Conservation (phyloP, 2,113 vertebrate species). For the Oncorhynchus kisutch region DNA sequence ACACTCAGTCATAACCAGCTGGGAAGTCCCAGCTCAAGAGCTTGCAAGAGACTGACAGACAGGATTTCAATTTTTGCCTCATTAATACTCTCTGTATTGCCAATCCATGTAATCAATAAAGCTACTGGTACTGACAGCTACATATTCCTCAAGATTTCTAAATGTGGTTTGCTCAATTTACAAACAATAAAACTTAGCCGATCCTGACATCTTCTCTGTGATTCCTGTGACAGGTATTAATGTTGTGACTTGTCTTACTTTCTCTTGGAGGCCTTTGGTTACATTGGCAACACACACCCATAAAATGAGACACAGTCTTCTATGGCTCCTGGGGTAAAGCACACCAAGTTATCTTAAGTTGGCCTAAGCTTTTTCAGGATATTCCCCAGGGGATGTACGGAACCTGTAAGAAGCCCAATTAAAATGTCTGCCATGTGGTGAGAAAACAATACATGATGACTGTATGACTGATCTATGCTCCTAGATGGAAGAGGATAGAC, state of each 20-base stretch:
- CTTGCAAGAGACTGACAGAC: neutral
- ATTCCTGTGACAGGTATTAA: no score
- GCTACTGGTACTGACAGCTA: no score
- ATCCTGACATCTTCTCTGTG: no score
- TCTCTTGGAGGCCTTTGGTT: neutral
- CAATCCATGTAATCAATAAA: neutral
- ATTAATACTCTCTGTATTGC: neutral
- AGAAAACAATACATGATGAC: neutral
- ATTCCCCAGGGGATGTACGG: neutral
- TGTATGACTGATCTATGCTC: neutral
- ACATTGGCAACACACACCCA: neutral
- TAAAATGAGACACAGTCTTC: no score
- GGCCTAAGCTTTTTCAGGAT: neutral
- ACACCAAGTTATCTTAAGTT: neutral
- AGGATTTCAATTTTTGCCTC: neutral
- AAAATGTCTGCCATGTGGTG: neutral
- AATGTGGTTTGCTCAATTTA: no score
- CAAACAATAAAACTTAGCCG: no score
- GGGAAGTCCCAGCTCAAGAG: neutral
- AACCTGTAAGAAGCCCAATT: neutral
- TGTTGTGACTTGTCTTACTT: constrained; percentile 2
- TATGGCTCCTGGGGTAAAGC: neutral
- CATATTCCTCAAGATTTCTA: no score
- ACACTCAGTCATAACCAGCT: neutral
- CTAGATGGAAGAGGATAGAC: neutral